phyloP scores from a whole-genome alignment of 2,113 vertebrate species.

The Xenus cinereus region DNA sequence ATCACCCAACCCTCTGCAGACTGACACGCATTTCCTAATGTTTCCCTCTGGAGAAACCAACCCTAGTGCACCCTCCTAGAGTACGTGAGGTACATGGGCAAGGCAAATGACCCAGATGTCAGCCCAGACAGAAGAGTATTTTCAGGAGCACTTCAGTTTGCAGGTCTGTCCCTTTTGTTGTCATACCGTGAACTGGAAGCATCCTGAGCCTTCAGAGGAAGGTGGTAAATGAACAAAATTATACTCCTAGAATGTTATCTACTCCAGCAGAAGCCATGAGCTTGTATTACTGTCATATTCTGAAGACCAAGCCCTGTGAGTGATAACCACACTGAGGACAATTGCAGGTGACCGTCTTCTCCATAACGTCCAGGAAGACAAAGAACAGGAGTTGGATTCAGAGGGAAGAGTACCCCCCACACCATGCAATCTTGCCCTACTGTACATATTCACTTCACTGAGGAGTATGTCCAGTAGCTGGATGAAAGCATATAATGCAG shows the following conservation, averaged over 20 bases:
- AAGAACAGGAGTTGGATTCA: background rate
- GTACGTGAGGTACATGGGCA: background rate
- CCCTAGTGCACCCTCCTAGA: background rate
- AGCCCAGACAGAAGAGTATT: background rate
- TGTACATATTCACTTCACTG: background rate
- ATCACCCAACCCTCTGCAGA: background rate
- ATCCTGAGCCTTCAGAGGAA: background rate
- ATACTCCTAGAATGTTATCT: background rate
- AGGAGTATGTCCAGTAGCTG: background rate
- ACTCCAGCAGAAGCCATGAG: background rate
- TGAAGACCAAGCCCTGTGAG: rapidly evolving
- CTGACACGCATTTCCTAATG: background rate
- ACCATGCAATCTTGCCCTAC: background rate
- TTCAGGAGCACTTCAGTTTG: background rate
- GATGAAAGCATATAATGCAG: background rate
- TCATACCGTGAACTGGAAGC: background rate
- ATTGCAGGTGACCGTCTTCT: background rate
- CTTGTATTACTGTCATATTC: background rate
- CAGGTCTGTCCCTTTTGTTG: background rate
- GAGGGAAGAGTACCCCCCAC: background rate
- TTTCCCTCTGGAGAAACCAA: background rate
- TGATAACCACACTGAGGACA: background rate
- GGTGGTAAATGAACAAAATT: background rate
- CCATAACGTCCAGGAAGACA: background rate
- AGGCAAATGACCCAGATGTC: background rate